Conservation (phyloP, 2,797 vertebrate species). For the Semaprochilodus insignis region DNA sequence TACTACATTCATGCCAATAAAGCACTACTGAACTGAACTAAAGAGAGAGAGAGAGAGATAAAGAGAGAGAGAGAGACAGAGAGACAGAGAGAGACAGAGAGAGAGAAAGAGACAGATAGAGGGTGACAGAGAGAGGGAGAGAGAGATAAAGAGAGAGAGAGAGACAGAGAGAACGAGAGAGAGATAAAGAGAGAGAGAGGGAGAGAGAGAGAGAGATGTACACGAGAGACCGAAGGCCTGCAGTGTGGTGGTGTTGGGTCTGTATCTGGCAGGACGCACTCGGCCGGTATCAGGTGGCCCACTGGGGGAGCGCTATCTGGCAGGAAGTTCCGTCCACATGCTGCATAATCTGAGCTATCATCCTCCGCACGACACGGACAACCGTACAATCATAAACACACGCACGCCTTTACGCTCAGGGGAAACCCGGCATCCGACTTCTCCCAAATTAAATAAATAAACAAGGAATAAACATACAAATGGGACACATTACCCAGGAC, state of each 20-base stretch:
- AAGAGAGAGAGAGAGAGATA: neutral
- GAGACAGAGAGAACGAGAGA: neutral
- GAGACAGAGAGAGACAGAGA: neutral
- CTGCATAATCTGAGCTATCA: slow-evolving; percentile 51
- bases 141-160: neutral
- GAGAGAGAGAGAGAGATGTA: neutral
- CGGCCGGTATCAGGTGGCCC: no score
- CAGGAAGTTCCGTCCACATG: slow-evolving; percentile 38
- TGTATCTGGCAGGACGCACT: slow-evolving; percentile 6
- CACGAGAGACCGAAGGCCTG: neutral
- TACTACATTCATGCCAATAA: no score
- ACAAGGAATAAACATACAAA: slow-evolving; percentile 46
- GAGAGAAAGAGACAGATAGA: neutral
- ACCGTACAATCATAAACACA: slow-evolving; percentile 22
- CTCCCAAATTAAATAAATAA: slow-evolving; percentile 35
- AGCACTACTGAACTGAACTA: no score
- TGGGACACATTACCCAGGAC: slow-evolving; percentile 48
- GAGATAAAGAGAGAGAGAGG: neutral
- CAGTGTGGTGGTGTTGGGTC: neutral
- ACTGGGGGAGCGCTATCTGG: slow-evolving; percentile 41
- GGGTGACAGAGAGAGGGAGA: neutral
- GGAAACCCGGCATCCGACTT: slow-evolving; percentile 17
- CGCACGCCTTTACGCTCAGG: slow-evolving; percentile 14
- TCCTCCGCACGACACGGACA: slow-evolving; percentile 47
- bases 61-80: neutral